Evolutionary conservation across 2,797 vertebrate species (phyloP).

Genomic region (Galago senegalensis): DNA sequence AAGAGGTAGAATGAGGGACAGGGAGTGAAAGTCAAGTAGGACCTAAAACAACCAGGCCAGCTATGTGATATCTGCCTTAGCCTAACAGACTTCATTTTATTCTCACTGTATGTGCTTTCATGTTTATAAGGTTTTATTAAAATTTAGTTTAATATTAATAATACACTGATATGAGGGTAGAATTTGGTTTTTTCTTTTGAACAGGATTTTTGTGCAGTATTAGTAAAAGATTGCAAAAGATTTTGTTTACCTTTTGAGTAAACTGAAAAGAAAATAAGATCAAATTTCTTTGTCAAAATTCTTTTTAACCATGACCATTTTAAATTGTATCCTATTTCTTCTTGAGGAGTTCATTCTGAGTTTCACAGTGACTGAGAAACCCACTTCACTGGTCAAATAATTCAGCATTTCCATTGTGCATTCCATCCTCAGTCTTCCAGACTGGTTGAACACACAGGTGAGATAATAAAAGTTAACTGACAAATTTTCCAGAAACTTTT

Average conservation of each 20-base stretch:
- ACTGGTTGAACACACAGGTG: neutral
- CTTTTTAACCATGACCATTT: neutral
- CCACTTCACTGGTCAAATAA: neutral
- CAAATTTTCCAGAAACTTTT: neutral
- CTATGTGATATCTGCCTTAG: no score
- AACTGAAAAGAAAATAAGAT: neutral
- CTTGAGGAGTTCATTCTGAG: neutral
- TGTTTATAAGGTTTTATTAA: neutral
- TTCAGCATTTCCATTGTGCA: neutral
- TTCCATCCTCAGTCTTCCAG: neutral
- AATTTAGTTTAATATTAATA: neutral
- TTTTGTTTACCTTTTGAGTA: neutral
- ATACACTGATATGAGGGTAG: neutral
- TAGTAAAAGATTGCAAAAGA: neutral
- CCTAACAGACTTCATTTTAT: no score
- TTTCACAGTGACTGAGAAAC: neutral
- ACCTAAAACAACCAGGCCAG: no score
- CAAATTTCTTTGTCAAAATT: neutral
- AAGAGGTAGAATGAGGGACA: no score
- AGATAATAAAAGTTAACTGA: neutral
- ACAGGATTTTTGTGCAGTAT: neutral
- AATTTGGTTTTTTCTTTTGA: neutral
- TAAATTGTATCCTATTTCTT: neutral
- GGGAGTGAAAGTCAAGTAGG: no score
- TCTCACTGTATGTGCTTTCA: no score